These are phyloP conservation scores for Rhombomys opimus DNA, from an alignment of 2,113 vertebrate species.

Conservation along the genomic window DNA sequence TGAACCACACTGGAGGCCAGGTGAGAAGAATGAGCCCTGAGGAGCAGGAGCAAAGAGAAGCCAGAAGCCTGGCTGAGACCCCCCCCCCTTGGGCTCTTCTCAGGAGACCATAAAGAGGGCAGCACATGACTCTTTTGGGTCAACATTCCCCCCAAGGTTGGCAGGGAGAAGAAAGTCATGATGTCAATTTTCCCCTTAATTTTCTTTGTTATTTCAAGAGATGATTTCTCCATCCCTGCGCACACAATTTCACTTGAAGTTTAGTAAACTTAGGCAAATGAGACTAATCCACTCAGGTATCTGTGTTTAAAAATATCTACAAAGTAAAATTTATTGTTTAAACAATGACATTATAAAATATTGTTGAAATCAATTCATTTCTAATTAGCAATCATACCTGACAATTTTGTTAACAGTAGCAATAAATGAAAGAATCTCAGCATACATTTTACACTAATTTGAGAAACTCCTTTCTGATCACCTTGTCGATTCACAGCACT, in stretches of 20 bases:
- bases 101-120: background rate
- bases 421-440: constrained; percentile 43
- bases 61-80: background rate
- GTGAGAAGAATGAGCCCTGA: too few species aligned
- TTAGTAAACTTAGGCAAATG: constrained; percentile 23
- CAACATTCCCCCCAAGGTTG: background rate
- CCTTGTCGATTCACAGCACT: background rate
- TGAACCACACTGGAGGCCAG: background rate
- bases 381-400: background rate
- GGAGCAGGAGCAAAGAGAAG: background rate
- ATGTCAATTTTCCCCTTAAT: background rate
- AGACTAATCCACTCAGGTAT: constrained; percentile 24
- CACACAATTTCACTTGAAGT: background rate
- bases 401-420: background rate
- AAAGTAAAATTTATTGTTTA: constrained; percentile 17
- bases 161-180: background rate
- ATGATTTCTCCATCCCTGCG: background rate
- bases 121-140: background rate
- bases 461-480: background rate
- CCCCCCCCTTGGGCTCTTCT: background rate
- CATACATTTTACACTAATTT: constrained; percentile 19
- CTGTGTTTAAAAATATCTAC: constrained; percentile 50
- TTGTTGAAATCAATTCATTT: constrained; percentile 34
- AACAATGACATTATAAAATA: constrained; percentile 21
- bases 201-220: background rate